These are phyloP conservation scores for Enteromius mattozi DNA, from an alignment of 2,797 vertebrate genomes.

Conservation along the genomic window DNA sequence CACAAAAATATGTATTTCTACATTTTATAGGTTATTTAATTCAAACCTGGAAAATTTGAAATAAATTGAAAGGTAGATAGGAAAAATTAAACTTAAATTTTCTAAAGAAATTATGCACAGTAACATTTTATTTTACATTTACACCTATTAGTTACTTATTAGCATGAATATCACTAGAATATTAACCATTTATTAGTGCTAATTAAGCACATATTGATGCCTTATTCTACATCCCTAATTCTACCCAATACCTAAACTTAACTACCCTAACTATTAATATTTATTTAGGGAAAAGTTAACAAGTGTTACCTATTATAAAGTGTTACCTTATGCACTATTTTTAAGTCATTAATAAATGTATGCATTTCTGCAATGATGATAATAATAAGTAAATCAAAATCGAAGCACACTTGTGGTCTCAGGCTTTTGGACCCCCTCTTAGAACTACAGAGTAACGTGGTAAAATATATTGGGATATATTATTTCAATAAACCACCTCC, in stretches of 20 bases:
- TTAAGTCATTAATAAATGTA: background rate
- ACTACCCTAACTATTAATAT: no score
- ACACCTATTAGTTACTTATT: no score
- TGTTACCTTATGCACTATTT: background rate
- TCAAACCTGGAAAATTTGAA: background rate
- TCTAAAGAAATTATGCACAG: no score
- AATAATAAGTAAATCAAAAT: background rate
- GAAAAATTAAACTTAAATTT: background rate
- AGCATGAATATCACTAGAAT: no score
- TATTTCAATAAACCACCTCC: slow-evolving; percentile 48
- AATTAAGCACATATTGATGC: no score
- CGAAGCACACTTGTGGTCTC: background rate
- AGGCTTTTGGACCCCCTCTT: background rate
- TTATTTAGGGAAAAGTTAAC: no score
- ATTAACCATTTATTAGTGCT: no score
- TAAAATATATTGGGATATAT: slow-evolving; percentile 16
- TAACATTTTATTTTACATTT: no score
- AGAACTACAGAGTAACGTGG: background rate
- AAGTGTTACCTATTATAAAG: no score
- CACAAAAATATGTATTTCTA: background rate
- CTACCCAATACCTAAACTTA: no score
- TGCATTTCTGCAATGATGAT: background rate
- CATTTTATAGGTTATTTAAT: background rate
- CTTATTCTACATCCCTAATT: no score
- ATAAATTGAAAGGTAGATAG: background rate